Percentiles rank a stretch among this genome's conserved stretches.
Evolutionary conservation across 2,888 invertebrate genomes (phyloP).

Genomic region (Ceramica pisi): DNA sequence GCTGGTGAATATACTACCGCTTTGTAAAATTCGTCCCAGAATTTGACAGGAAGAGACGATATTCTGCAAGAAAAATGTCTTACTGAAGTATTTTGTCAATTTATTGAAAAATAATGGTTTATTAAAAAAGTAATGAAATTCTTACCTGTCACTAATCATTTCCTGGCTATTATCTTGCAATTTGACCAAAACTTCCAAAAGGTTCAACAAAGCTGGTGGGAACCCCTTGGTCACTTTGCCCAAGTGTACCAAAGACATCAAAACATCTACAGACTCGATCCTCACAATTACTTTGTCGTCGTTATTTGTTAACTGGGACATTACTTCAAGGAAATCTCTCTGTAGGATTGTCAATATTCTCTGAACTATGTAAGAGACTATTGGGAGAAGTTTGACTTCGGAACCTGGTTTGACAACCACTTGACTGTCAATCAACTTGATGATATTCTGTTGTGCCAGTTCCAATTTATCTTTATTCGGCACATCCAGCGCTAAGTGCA

Average conservation of each 20-base stretch:
- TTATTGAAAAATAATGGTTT: too few relatives aligned
- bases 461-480: slow-evolving; percentile 71
- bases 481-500: slow-evolving; percentile 77
- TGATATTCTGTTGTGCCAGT: slow-evolving; percentile 70
- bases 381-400: slow-evolving; percentile 88
- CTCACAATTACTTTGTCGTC: slow-evolving; percentile 42
- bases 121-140: not conserved
- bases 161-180: slow-evolving; percentile 65
- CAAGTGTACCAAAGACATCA: slow-evolving; percentile 68
- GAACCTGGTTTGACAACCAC: slow-evolving; percentile 51
- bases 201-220: slow-evolving; percentile 76
- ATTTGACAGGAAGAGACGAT: slow-evolving; percentile 77
- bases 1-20: slow-evolving; percentile 78
- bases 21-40: slow-evolving; percentile 85
- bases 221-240: slow-evolving; percentile 76
- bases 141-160: slow-evolving; percentile 72
- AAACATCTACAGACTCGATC: slow-evolving; percentile 60
- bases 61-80: slow-evolving; percentile 71
- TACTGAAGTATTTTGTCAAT: not conserved
- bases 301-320: slow-evolving; percentile 56
- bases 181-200: slow-evolving; percentile 76
- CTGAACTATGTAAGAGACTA: slow-evolving; percentile 89
- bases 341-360: slow-evolving; percentile 79
- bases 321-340: slow-evolving; percentile 69
- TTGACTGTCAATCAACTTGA: slow-evolving; percentile 63